Base-by-base conservation (phyloP, 2,888 invertebrate species). In the Callyntrura sp. region DNA sequence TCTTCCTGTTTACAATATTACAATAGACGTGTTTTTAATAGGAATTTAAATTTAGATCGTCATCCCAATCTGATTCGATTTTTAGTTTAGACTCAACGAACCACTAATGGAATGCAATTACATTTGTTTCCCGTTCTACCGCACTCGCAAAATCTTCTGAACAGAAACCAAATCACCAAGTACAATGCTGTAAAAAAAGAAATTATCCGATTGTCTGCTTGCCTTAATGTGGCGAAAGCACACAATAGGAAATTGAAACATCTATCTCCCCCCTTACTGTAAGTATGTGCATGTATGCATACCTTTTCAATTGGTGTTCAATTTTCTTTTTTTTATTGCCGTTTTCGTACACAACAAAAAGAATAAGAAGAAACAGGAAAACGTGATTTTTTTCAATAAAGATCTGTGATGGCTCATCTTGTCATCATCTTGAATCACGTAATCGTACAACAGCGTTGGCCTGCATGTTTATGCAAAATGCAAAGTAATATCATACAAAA, bases 391-490 rank as follows among this genome's bases (percentile, higher is more conserved):
- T 60, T 73, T 48, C 73, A 73, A 73, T 73, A 73, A 73, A 73
- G 73, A 73, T 73, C 73, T 73, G 62, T 25, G 68, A 68, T 43
- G 17, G 73, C 73, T 73, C 73, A 73, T 73, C 45, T 60, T 20
- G 48, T 48, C 48, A 48, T 45, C 48, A 20, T 35, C 17, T 68
- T 48, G 48, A 35, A 25, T 70, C 70, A 70, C 70, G 45, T 45
- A 70, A 43, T 20, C 2, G 35, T 35, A 35, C 35, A 35, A 35
- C 35, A 35, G 35, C 35, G 6, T 35, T 35, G 35, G 35, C 35
- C 35, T 11, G 9, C 70, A 70, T 70, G 20, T 6, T 43, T 23
- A 8, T 45, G 17, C 35, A 17, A 70, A 17, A 45, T 73, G 23
- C 17, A 55, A 51, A 78, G 14, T 73, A 23, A 8, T 17, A 20